Percentiles rank a stretch among this genome's conserved stretches.
These are phyloP conservation scores for Zaprionus lineosus DNA, from an alignment of 2,888 invertebrate genomes.

Conservation along the genomic window DNA sequence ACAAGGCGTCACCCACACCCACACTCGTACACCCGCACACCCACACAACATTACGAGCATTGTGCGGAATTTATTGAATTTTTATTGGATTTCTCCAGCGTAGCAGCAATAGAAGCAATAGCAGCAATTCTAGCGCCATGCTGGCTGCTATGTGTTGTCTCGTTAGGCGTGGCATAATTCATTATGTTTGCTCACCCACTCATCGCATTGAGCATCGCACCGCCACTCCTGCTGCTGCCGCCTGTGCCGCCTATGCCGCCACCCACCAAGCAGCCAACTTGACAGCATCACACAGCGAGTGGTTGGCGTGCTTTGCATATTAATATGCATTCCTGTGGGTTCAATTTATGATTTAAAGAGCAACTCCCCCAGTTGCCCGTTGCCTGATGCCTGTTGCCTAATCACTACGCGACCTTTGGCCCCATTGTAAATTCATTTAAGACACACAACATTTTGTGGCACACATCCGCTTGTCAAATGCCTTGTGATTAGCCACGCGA, in stretches of 20 bases:
- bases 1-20: neutral
- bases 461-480: neutral
- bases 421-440: conserved; percentile 18
- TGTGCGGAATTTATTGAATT: conserved; percentile 79
- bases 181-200: conserved; percentile 67
- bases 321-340: conserved; percentile 71
- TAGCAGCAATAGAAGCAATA: conserved; percentile 22
- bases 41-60: conserved; percentile 55
- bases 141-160: conserved; percentile 65
- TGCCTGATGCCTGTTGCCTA: conserved; percentile 43
- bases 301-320: conserved; percentile 71
- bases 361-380: neutral
- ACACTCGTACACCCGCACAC: neutral
- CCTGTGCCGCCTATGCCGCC: no score
- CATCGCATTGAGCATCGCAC: no score
- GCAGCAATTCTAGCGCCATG: conserved; percentile 46
- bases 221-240: no score
- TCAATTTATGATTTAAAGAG: conserved; percentile 72
- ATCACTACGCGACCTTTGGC: conserved; percentile 35
- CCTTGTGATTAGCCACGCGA: conserved; percentile 32
- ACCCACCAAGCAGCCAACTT: conserved; percentile 8
- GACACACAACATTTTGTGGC: conserved; percentile 2
- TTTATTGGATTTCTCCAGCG: conserved; percentile 72
- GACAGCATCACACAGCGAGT: conserved; percentile 26
- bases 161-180: conserved; percentile 78